Conservation (phyloP, 2,113 vertebrate species). For the Anguilla japonica region DNA sequence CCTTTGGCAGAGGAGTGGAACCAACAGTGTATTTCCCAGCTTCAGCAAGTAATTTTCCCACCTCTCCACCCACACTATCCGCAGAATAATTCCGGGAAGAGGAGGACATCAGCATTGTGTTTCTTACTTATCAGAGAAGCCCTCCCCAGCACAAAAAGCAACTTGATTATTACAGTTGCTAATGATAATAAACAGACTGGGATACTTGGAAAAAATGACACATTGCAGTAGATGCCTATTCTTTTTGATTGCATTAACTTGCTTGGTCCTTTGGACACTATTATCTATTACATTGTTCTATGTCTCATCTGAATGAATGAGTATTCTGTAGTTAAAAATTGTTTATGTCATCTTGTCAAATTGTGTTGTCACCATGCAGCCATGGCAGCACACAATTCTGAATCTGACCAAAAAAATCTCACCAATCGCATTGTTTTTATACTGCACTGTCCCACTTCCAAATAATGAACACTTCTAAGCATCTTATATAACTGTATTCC, state of each 20-base stretch:
- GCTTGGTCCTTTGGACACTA: not conserved
- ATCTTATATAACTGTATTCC: not conserved
- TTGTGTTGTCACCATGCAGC: not conserved
- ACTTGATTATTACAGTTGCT: not conserved
- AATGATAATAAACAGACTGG: not conserved
- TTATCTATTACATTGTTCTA: not conserved
- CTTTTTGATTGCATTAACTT: not conserved
- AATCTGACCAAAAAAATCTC: too few species aligned
- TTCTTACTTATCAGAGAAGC: not conserved
- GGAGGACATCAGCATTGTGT: not conserved
- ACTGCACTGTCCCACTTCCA: too few species aligned
- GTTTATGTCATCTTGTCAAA: not conserved
- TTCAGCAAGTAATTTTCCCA: not conserved
- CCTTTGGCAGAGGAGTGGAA: not conserved
- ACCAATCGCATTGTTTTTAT: too few species aligned
- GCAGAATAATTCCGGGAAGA: not conserved
- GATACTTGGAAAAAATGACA: not conserved
- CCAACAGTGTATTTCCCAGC: not conserved
- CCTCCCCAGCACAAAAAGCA: not conserved
- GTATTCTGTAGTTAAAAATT: not conserved
- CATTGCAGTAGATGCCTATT: not conserved
- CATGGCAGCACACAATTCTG: not conserved
- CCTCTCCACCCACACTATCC: not conserved
- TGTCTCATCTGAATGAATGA: not conserved
- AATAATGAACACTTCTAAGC: not conserved